phyloP scores from a whole-genome alignment of 2,888 invertebrate genomes.

The Meliscaeva auricollis region DNA sequence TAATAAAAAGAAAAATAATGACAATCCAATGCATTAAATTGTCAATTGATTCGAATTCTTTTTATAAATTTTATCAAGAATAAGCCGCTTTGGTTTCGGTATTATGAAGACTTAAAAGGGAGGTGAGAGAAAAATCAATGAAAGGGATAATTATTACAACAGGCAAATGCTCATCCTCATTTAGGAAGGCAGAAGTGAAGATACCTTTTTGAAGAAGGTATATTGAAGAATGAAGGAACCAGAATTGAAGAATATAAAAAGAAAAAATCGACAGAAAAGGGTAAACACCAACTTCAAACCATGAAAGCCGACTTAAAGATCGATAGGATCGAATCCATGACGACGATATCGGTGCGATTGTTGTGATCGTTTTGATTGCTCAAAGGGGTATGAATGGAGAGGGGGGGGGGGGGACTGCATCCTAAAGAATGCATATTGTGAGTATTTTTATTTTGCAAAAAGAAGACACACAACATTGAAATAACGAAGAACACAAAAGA shows the following conservation, averaged over 20 bases:
- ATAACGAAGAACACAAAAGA: constrained; percentile 4
- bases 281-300: constrained; percentile 21
- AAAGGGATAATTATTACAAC: constrained; percentile 65
- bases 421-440: constrained; percentile 26
- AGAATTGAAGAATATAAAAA: background rate
- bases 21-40: constrained; percentile 51
- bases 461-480: no score
- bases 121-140: constrained; percentile 30
- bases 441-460: constrained; percentile 9
- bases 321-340: constrained; percentile 36
- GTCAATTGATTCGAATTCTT: constrained; percentile 49
- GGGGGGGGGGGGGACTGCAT: background rate
- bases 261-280: background rate
- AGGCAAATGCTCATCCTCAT: constrained; percentile 39
- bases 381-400: background rate
- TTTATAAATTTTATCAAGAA: constrained; percentile 3
- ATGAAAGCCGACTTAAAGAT: constrained; percentile 47
- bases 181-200: background rate
- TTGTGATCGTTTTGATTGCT: constrained; percentile 42
- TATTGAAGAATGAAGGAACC: background rate
- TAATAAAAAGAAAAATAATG: constrained; percentile 2
- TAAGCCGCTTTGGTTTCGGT: constrained; percentile 5
- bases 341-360: constrained; percentile 37
- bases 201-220: no score
- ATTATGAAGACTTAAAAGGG: background rate